Evolutionary conservation across 2,888 invertebrate genomes (phyloP), one percentile per base, ranked within the genome.

Genomic region (Thereva nobilitata): DNA sequence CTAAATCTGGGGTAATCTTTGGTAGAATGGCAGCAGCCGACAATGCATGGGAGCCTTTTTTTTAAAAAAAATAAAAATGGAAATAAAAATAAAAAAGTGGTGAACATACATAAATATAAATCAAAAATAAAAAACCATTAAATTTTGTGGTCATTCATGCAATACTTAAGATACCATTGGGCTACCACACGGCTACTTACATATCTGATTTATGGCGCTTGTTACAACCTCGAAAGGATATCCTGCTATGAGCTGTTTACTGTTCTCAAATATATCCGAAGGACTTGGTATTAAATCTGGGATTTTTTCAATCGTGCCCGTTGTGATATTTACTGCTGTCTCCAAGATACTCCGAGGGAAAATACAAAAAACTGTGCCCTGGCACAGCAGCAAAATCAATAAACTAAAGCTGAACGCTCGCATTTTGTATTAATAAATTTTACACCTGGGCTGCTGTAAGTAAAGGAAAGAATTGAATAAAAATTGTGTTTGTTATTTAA

Each of bases 211-310:
- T 3, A 80, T 72, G 1, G 78, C 71, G 4, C 68, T 67, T 4
- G 78, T 76, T 2, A 75, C 75, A 68, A 76, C 72, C 52, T 79
- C 78, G 42, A 80, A 76, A 8, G 79, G 79, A 72, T 78, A 77
- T 4, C 79, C 79, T 41, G 75, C 79, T n/a, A 80, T 45, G 0
- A 77, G n/a, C 53, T 80, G 76, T 61, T 80, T 80, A 52, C 77
- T 73, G 1, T 72, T 64, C 10, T 78, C 76, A 37, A 79, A 74
- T 3, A 80, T 63, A 3, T 71, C 73, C 38, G 74, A 66, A 6
- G 72, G 71, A 12, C 70, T 63, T 66, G 73, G 73, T 1, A 73
- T 35, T 40, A 67, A 23, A 57, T 66, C 55, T 23, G 70, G 68
- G 34, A 70, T 35, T 55, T 61, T 66, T 52, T 12, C 8, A 9